Conservation (phyloP, 2,113 vertebrate species). For the human region DNA sequence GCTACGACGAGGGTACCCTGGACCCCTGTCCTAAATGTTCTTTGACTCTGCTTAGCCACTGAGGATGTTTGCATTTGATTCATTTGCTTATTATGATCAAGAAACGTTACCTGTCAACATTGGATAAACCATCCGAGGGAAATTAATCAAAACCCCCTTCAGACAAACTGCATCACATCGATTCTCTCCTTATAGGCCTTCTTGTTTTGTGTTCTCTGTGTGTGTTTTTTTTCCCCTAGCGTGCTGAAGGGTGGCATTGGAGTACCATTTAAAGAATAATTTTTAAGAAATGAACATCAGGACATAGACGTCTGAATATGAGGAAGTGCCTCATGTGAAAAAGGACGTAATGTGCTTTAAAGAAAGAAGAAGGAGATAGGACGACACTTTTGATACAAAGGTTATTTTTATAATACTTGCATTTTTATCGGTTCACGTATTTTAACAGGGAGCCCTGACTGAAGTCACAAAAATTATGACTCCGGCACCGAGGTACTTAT, state of each 20-base stretch:
- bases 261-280: slow-evolving; percentile 47
- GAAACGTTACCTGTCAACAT: background rate
- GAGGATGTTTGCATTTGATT: background rate
- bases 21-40: background rate
- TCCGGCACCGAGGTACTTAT: slow-evolving; percentile 81
- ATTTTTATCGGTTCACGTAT: slow-evolving; percentile 84
- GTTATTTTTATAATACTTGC: slow-evolving; percentile 84
- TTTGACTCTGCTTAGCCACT: fast-evolving
- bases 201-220: background rate
- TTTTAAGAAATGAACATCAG: background rate
- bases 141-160: slow-evolving; percentile 70
- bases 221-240: background rate
- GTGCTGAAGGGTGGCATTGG: background rate
- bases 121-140: background rate
- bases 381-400: slow-evolving; percentile 78
- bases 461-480: slow-evolving; percentile 85
- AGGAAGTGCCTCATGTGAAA: slow-evolving; percentile 42
- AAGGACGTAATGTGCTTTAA: slow-evolving; percentile 55
- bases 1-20: fast-evolving
- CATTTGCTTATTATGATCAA: slow-evolving; percentile 40
- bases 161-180: background rate
- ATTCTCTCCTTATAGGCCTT: background rate
- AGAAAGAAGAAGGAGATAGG: background rate
- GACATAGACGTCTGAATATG: background rate
- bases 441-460: slow-evolving; percentile 83